phyloP scores from a whole-genome alignment of 2,113 vertebrate genomes.

The Calonectris borealis region DNA sequence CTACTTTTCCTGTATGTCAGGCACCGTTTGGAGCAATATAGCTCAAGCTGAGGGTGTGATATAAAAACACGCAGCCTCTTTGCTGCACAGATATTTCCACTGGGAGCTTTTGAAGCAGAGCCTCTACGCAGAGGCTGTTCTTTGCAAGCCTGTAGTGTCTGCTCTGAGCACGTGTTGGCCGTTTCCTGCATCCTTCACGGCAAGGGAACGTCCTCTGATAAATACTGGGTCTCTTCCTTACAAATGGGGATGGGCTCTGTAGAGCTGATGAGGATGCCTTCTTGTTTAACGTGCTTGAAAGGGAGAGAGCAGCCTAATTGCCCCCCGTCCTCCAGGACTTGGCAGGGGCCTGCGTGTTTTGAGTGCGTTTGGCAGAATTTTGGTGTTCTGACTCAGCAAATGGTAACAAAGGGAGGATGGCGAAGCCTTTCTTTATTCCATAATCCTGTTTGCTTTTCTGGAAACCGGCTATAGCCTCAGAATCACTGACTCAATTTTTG shows the following conservation, averaged over 20 bases:
- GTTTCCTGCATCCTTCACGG: neutral
- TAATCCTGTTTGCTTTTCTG: conserved; percentile 93
- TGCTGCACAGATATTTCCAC: neutral
- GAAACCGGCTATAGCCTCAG: conserved; percentile 87
- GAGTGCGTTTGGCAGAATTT: conserved; percentile 68
- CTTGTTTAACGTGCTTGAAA: neutral
- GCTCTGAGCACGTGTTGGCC: fast-evolving
- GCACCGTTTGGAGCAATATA: neutral
- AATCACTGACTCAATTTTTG: conserved; percentile 98
- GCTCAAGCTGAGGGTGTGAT: neutral
- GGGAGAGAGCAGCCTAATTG: neutral
- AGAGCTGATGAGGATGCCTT: neutral
- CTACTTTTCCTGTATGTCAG: neutral
- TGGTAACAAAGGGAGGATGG: conserved; percentile 69
- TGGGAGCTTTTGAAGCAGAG: neutral
- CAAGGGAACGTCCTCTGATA: fast-evolving
- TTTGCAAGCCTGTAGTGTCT: neutral
- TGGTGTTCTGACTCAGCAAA: conserved; percentile 76
- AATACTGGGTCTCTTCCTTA: neutral
- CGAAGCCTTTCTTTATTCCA: conserved; percentile 81
- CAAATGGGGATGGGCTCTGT: neutral
- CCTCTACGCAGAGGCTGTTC: neutral
- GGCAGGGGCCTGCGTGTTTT: conserved; percentile 38
- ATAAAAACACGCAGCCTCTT: neutral
- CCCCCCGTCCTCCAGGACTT: neutral